Conservation (phyloP, 2,888 invertebrate genomes). For the Parnassius glacialis region DNA sequence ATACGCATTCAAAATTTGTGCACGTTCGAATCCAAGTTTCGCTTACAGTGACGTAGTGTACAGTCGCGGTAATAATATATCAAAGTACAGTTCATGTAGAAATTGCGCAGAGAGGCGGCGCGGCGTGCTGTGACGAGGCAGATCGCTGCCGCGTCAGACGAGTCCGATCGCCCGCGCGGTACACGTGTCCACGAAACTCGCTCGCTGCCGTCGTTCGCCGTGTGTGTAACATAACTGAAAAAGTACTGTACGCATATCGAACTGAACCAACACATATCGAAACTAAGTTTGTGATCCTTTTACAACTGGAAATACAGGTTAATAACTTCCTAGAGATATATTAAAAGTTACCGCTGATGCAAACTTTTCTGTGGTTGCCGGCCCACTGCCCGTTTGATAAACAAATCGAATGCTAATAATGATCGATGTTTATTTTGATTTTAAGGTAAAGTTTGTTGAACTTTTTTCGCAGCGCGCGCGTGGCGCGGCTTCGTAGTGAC, state of each 20-base stretch:
- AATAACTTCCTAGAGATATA: constrained; percentile 2
- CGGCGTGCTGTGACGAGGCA: constrained; percentile 32
- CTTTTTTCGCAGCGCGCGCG: constrained; percentile 64
- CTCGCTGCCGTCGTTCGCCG: constrained; percentile 34
- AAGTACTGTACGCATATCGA: constrained; percentile 24
- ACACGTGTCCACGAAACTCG: constrained; percentile 47
- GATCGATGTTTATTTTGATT: constrained; percentile 38
- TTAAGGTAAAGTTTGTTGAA: constrained; percentile 68
- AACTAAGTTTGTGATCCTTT: constrained; percentile 26
- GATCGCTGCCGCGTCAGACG: constrained; percentile 45
- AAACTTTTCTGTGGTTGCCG: constrained; percentile 9
- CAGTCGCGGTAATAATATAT: constrained; percentile 26
- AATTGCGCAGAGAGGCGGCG: constrained; percentile 69
- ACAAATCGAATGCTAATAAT: constrained; percentile 31
- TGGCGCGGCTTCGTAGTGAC: constrained; percentile 65
- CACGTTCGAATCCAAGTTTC: background rate
- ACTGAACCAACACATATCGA: constrained; percentile 11
- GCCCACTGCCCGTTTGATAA: constrained; percentile 34
- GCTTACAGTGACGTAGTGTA: constrained; percentile 32
- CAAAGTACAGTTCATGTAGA: constrained; percentile 39
- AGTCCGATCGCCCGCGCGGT: constrained; percentile 55
- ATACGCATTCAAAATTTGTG: too few relatives aligned
- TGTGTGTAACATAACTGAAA: constrained; percentile 32
- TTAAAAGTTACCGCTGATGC: constrained; percentile 2
- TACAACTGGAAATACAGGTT: constrained; percentile 15